These are phyloP conservation scores for Semaprochilodus insignis DNA, from an alignment of 2,797 vertebrate species.

Conservation along the genomic window DNA sequence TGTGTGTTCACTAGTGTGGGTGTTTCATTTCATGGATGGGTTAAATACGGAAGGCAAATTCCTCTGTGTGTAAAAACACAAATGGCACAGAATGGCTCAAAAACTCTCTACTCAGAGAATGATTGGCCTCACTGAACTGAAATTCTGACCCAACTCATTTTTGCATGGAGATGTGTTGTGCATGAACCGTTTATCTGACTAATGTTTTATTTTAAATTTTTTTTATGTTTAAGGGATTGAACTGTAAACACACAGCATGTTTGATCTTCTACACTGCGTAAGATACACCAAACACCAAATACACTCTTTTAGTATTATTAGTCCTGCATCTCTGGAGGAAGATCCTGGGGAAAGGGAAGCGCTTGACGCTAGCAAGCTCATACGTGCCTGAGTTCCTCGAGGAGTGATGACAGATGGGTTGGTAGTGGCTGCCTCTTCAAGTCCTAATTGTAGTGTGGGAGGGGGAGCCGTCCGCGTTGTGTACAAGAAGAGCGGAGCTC, in stretches of 20 bases:
- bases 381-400: constrained; percentile 45
- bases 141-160: too few species aligned
- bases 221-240: not conserved
- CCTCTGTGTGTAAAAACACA: too few species aligned
- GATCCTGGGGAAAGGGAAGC: constrained; percentile 5
- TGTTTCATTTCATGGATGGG: too few species aligned
- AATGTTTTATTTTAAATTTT: too few species aligned
- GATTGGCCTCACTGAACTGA: too few species aligned
- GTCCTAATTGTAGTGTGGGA: constrained; percentile 68
- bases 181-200: too few species aligned
- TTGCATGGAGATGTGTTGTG: too few species aligned
- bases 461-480: constrained; percentile 66
- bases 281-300: not conserved
- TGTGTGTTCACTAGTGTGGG: too few species aligned
- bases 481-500: constrained; percentile 62
- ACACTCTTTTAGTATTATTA: not conserved
- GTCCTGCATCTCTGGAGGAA: not conserved
- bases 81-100: too few species aligned
- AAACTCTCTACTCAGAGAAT: too few species aligned
- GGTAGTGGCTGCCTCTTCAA: constrained; percentile 52
- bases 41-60: too few species aligned
- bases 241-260: not conserved
- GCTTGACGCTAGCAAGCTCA: not conserved
- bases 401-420: constrained; percentile 63
- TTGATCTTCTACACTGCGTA: not conserved